Evolutionary conservation across 1,140 invertebrate species (phyloP).

Genomic region (Rhagoletis zephyria): DNA sequence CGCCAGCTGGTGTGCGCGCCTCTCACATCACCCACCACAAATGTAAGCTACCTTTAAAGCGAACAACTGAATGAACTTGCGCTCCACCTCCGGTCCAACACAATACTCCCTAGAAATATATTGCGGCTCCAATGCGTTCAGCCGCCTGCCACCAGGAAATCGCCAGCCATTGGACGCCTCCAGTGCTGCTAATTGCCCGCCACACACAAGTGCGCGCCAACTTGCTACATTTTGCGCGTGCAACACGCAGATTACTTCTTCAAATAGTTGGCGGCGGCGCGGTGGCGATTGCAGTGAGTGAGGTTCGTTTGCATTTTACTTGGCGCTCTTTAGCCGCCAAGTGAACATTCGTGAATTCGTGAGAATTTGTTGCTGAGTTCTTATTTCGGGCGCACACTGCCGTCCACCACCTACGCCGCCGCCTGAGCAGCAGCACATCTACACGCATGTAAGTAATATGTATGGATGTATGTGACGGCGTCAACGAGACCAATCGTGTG

Average conservation of each 20-base stretch:
- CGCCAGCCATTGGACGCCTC: neutral
- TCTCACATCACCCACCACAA: neutral
- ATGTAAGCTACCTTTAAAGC: neutral
- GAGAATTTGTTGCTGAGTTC: neutral
- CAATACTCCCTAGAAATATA: neutral
- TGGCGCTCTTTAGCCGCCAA: neutral
- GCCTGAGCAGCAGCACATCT: neutral
- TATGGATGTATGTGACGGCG: neutral
- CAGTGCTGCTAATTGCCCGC: constrained; percentile 16
- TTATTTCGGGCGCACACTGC: neutral
- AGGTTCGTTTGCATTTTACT: neutral
- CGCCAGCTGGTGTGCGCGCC: too few relatives aligned
- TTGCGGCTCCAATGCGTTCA: neutral
- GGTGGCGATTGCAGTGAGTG: neutral
- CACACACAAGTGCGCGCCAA: constrained; percentile 9
- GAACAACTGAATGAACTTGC: neutral
- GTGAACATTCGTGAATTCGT: neutral
- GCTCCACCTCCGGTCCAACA: too few relatives aligned
- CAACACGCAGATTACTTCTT: constrained; percentile 19
- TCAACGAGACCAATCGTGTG: constrained; percentile 18
- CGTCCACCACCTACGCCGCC: constrained; percentile 7
- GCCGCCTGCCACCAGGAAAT: neutral
- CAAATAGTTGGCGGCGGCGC: neutral
- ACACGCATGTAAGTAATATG: neutral
- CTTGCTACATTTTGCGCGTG: constrained; percentile 35